phyloP scores from a whole-genome alignment of 2,797 vertebrate genomes.

The Ciconia nigra region DNA sequence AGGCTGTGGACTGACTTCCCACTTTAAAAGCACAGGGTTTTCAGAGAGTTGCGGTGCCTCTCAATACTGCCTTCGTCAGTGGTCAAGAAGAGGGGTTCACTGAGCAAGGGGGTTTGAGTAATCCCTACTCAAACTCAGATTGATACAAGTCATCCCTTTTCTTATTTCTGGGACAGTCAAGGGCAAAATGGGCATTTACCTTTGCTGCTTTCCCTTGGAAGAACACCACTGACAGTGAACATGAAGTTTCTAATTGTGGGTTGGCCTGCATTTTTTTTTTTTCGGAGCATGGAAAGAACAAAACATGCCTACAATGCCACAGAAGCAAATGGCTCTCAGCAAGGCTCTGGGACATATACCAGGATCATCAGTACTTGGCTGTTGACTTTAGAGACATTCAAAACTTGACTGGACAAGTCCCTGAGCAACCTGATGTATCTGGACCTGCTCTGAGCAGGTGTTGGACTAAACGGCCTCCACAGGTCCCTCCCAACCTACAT shows the following conservation, averaged over 20 bases:
- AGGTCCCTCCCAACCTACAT: neutral
- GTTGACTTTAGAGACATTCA: neutral
- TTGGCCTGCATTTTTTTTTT: neutral
- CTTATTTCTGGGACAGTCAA: neutral
- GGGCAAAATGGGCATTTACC: neutral
- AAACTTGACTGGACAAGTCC: neutral
- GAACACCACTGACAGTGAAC: neutral
- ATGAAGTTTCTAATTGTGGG: neutral
- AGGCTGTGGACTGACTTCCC: neutral
- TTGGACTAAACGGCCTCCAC: neutral
- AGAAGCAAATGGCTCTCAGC: neutral
- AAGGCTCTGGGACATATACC: neutral
- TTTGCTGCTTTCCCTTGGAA: neutral
- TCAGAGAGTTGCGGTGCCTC: neutral
- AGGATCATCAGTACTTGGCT: accelerated
- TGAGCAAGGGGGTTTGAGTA: neutral
- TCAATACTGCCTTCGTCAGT: neutral
- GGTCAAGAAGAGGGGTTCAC: neutral
- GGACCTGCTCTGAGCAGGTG: neutral
- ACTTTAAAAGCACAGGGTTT: neutral
- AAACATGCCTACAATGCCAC: neutral
- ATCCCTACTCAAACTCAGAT: neutral
- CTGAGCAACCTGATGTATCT: neutral
- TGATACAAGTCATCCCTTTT: neutral
- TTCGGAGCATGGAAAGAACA: neutral